These are phyloP conservation scores for Sylvia atricapilla DNA, from an alignment of 2,113 vertebrate genomes.

Conservation along the genomic window DNA sequence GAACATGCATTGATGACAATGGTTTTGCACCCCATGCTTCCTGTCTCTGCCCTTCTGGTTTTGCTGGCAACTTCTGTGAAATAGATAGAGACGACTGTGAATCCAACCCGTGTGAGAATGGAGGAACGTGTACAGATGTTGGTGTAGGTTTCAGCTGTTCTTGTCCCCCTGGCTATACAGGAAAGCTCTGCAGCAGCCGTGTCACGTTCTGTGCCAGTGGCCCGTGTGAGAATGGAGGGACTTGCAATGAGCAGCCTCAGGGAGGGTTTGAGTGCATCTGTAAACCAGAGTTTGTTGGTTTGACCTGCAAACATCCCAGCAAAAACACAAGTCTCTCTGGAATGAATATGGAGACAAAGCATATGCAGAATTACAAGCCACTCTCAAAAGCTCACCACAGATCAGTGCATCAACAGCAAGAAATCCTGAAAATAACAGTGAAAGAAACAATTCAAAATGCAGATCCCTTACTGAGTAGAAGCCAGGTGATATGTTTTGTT, in stretches of 20 bases:
- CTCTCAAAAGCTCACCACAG: slow-evolving; percentile 80
- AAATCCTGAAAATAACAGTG: slow-evolving; percentile 87
- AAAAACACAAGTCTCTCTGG: slow-evolving; percentile 58
- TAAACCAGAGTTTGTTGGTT: slow-evolving; percentile 77
- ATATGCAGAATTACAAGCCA: slow-evolving; percentile 72
- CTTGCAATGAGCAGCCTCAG: slow-evolving; percentile 75
- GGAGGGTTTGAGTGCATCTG: slow-evolving; percentile 83
- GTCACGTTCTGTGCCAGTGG: slow-evolving; percentile 68
- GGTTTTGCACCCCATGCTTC: slow-evolving; percentile 75
- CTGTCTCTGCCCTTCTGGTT: slow-evolving; percentile 85
- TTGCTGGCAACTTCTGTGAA: slow-evolving; percentile 89
- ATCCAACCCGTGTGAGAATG: slow-evolving; percentile 85
- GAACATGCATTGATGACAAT: slow-evolving; percentile 79
- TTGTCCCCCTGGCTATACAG: slow-evolving; percentile 81
- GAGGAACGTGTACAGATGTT: slow-evolving; percentile 82
- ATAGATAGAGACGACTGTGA: slow-evolving; percentile 79
- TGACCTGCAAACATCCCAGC: slow-evolving; percentile 72
- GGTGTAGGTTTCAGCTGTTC: slow-evolving; percentile 80
- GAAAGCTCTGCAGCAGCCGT: slow-evolving; percentile 80
- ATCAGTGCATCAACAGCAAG: slow-evolving; percentile 75
- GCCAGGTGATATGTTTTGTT: slow-evolving; percentile 91
- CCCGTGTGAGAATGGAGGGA: slow-evolving; percentile 84
- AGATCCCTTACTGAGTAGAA: slow-evolving; percentile 81
- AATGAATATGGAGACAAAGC: slow-evolving; percentile 37
- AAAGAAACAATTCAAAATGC: slow-evolving; percentile 83